These are phyloP conservation scores for Cottoperca gobio DNA, from an alignment of 2,797 vertebrate genomes.

Conservation along the genomic window DNA sequence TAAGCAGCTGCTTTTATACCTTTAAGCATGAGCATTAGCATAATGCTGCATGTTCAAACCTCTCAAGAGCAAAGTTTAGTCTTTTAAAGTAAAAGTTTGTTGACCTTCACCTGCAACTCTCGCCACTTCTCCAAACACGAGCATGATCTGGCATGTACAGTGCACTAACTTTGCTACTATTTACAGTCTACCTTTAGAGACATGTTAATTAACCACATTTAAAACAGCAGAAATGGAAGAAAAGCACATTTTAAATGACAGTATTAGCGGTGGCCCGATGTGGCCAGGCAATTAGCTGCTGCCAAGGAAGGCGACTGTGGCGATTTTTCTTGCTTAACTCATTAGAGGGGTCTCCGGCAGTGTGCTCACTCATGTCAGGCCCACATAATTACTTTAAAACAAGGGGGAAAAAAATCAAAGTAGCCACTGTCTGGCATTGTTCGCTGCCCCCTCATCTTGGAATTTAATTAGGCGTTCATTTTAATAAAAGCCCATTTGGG, in stretches of 20 bases:
- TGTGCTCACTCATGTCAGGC: slow-evolving; percentile 88
- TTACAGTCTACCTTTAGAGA: slow-evolving; percentile 49
- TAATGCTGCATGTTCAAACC: slow-evolving; percentile 19
- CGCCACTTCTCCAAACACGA: slow-evolving; percentile 28
- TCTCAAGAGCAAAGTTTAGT: slow-evolving; percentile 31
- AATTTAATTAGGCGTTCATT: slow-evolving; percentile 88
- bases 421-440: slow-evolving; percentile 85
- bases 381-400: slow-evolving; percentile 89
- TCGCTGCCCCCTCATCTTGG: slow-evolving; percentile 83
- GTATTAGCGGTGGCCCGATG: slow-evolving; percentile 78
- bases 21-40: slow-evolving; percentile 39
- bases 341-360: slow-evolving; percentile 85
- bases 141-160: neutral
- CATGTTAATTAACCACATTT: slow-evolving; percentile 61
- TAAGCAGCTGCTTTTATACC: slow-evolving; percentile 40
- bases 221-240: slow-evolving; percentile 55
- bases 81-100: slow-evolving; percentile 47
- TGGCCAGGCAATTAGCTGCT: slow-evolving; percentile 87
- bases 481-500: slow-evolving; percentile 87
- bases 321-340: slow-evolving; percentile 89
- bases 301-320: slow-evolving; percentile 84
- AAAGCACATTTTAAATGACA: slow-evolving; percentile 81
- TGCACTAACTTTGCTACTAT: slow-evolving; percentile 21
- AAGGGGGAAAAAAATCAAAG: slow-evolving; percentile 81
- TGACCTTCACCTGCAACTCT: slow-evolving; percentile 30